Percentiles rank a stretch among this genome's conserved stretches.
Conservation (phyloP, 2,888 invertebrate genomes). For the Brachylomia viminalis region DNA sequence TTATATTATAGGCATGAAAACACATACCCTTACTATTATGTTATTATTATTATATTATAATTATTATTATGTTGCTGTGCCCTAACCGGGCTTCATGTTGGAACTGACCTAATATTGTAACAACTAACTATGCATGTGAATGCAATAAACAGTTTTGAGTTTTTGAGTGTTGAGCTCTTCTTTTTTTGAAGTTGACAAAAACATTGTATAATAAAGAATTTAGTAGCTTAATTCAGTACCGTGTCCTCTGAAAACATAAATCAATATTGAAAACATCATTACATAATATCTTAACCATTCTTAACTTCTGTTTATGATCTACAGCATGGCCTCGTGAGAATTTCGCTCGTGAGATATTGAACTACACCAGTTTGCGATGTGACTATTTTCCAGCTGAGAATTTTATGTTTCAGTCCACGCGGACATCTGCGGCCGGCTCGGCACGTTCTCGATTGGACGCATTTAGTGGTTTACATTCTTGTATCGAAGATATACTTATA, state of each 20-base stretch:
- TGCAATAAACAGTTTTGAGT: no score
- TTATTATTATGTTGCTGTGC: no score
- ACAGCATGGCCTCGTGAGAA: slow-evolving; percentile 33
- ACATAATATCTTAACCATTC: background rate
- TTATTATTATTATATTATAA: no score
- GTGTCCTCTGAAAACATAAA: background rate
- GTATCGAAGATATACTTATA: background rate
- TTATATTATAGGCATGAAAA: no score
- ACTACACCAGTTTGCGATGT: slow-evolving; percentile 62
- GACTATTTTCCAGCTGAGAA: slow-evolving; percentile 67
- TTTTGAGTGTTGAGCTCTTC: no score
- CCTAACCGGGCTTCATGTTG: no score
- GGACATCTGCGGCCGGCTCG: slow-evolving; percentile 65
- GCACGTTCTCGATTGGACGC: slow-evolving; percentile 56
- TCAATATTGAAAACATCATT: background rate
- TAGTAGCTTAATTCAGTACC: background rate
- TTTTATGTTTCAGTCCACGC: slow-evolving; percentile 61
- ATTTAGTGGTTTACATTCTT: slow-evolving; percentile 34
- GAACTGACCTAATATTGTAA: no score
- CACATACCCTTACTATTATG: no score
- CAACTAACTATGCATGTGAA: no score
- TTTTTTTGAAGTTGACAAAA: background rate
- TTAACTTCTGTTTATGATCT: slow-evolving; percentile 39
- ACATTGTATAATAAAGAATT: background rate
- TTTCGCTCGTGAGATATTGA: slow-evolving; percentile 63